Evolutionary conservation across 2,888 invertebrate species (phyloP), one percentile per base, ranked within the genome.

Genomic region (Chaitophorus viminalis): DNA sequence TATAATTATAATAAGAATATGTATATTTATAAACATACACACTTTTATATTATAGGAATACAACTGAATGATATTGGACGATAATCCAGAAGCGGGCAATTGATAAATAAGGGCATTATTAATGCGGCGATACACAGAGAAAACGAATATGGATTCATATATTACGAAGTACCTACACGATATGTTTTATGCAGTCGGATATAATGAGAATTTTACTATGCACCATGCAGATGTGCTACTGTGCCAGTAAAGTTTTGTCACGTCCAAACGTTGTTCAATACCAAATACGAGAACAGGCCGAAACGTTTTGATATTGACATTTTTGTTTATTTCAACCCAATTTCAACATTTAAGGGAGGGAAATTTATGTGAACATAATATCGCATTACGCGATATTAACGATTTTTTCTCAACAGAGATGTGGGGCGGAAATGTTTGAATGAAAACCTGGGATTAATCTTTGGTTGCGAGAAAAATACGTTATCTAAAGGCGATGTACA

Each of bases 341-440:
- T 86, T 86, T 60, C 33, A 46, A 31, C 1, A 65, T 75, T 39
- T 29, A 31, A 75, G 18, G 25, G 21, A 75, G 36, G 83, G 75
- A 75, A 65, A 74, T 74, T 54, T 54, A 54, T 74, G n/a, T n/a
- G 36, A 74, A 74, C 36, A 74, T 78, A 39, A n/a, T 72, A 74
- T 81, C 87, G 52, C 29, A 39, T 87, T 87, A 74, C 79, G 29
- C 14, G n/a, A n/a, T n/a, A n/a, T n/a, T n/a, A n/a, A 5, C 14
- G 83, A 21, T 83, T 75, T 75, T 83, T 76, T 76, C 39, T 6
- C 31, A 14, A 36, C 11, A 31, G 21, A 31, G 82, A 52, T 29
- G 46, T 14, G 31, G 81, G 81, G 87, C 87, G 74, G 79, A 87
- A 87, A 87, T 74, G 25, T 87, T 78, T 74, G 87, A 87, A 87